phyloP scores from a whole-genome alignment of 2,797 vertebrate genomes.

The Ciconia nigra region DNA sequence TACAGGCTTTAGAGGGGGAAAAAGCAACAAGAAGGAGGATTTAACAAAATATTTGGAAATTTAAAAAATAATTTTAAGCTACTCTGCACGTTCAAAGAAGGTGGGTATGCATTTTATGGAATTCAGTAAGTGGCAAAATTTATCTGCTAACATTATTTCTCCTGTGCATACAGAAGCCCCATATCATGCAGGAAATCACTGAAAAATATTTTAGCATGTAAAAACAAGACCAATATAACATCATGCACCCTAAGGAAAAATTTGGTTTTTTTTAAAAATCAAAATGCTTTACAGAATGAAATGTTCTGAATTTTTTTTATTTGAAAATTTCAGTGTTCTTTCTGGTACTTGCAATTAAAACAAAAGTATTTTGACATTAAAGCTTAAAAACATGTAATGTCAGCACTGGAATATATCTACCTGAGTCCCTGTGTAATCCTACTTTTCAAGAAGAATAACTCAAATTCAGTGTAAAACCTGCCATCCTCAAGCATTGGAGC shows the following conservation, averaged over 20 bases:
- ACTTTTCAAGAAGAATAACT: not conserved
- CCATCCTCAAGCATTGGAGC: not conserved
- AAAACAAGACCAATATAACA: not conserved
- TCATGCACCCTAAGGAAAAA: not conserved
- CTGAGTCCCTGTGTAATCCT: not conserved
- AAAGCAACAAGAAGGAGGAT: not conserved
- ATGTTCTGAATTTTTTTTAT: not conserved
- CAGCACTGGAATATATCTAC: not conserved
- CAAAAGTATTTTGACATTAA: not conserved
- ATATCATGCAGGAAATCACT: not conserved
- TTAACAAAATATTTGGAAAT: not conserved
- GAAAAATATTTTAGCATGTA: not conserved
- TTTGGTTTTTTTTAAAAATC: accelerated
- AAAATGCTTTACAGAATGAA: not conserved
- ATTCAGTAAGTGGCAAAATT: not conserved
- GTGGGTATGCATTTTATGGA: not conserved
- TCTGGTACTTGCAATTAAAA: not conserved
- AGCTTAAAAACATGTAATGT: not conserved
- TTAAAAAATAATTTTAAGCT: not conserved
- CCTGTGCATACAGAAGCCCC: not conserved
- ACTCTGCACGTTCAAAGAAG: not conserved
- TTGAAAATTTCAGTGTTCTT: not conserved
- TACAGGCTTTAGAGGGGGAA: accelerated
- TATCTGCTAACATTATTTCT: not conserved
- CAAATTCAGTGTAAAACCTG: not conserved